phyloP scores from a whole-genome alignment of 1,140 invertebrate genomes.

The Charaxes varanes region DNA sequence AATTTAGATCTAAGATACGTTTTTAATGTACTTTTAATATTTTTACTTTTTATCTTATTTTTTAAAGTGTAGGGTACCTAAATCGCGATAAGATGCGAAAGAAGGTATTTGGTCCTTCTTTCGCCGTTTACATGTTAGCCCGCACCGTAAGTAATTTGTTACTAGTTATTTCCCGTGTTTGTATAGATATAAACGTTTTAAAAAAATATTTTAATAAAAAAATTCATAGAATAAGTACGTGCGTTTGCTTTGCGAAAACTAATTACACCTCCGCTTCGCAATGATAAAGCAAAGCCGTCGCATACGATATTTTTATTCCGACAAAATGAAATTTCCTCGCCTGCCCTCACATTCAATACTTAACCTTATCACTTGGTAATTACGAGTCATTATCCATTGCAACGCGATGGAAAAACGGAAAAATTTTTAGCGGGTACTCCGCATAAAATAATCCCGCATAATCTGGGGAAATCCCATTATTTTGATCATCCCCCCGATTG shows the following conservation, averaged over 20 bases:
- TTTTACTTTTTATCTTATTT: too few species aligned
- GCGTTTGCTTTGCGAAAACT: constrained; percentile 61
- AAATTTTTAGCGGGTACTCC: constrained; percentile 50
- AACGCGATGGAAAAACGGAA: constrained; percentile 9
- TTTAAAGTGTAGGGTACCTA: too few species aligned
- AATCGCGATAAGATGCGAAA: too few species aligned
- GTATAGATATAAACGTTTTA: too few species aligned
- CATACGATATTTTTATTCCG: constrained; percentile 71
- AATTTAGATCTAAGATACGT: too few species aligned
- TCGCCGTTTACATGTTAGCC: too few species aligned
- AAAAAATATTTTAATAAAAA: constrained; percentile 3
- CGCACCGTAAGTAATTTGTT: too few species aligned
- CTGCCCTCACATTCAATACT: constrained; percentile 9
- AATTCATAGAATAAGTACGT: constrained; percentile 37
- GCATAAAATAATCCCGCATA: constrained; percentile 71
- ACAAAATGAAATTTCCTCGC: constrained; percentile 61
- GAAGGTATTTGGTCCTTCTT: too few species aligned
- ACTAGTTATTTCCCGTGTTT: too few species aligned
- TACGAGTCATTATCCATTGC: constrained; percentile 5
- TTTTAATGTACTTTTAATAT: too few species aligned
- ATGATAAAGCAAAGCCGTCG: constrained; percentile 72
- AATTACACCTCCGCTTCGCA: constrained; percentile 64
- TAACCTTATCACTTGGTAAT: constrained; percentile 10
- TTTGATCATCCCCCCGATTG: constrained; percentile 56
- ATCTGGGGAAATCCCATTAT: constrained; percentile 74